Evolutionary conservation across 2,888 invertebrate genomes (phyloP).

Genomic region (Phrixothrix hirtus): DNA sequence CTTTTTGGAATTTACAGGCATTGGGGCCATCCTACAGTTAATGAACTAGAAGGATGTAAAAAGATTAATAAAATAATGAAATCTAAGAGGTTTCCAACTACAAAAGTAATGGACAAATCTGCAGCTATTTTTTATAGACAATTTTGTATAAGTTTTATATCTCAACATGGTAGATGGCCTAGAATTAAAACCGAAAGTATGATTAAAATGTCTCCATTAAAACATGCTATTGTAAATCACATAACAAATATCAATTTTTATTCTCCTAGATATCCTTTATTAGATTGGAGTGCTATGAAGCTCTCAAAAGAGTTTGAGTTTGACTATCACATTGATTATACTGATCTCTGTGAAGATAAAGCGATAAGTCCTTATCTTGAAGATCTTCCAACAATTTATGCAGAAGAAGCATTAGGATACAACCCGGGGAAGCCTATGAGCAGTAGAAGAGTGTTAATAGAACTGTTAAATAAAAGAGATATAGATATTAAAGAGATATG

Average conservation of each 20-base stretch:
- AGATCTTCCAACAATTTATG: slow-evolving; percentile 1
- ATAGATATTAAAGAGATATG: slow-evolving; percentile 1
- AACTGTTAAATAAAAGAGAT: neutral
- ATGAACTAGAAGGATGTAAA: too few relatives aligned
- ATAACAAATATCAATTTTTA: neutral
- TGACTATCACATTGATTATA: neutral
- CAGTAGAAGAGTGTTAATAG: neutral
- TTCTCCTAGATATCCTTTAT: neutral
- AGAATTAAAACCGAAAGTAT: too few relatives aligned
- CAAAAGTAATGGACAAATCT: too few relatives aligned
- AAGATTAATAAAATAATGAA: too few relatives aligned
- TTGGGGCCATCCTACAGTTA: too few relatives aligned
- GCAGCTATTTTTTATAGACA: too few relatives aligned
- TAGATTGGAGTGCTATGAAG: neutral
- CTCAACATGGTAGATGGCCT: too few relatives aligned
- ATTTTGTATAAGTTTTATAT: too few relatives aligned
- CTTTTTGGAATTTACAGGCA: too few relatives aligned
- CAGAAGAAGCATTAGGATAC: neutral
- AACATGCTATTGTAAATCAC: too few relatives aligned
- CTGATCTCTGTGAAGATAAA: neutral
- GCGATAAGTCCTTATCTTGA: neutral
- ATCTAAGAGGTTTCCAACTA: too few relatives aligned
- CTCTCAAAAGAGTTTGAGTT: neutral
- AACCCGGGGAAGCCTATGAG: neutral
- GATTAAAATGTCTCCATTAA: too few relatives aligned